A percentile compares a stretch with the other conserved stretches of the same genome.
Conservation (phyloP, 2,888 invertebrate species). For the Enchytraeus crypticus region DNA sequence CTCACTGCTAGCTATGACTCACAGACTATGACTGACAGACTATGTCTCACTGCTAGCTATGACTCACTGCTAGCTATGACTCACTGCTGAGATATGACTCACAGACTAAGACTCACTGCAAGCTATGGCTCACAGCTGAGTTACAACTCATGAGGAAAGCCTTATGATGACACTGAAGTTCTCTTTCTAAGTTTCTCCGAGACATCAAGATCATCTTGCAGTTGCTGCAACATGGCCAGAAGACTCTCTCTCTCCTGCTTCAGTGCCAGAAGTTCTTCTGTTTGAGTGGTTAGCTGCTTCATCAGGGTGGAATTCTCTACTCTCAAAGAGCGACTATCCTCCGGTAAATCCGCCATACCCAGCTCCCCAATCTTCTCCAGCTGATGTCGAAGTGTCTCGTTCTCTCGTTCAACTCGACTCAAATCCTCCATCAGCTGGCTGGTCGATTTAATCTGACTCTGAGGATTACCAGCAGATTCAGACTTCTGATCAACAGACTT, state of each 20-base stretch:
- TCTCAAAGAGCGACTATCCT: not conserved
- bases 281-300: slow-evolving; percentile 5
- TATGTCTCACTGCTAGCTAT: too few relatives aligned
- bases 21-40: too few relatives aligned
- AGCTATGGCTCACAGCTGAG: too few relatives aligned
- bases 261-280: slow-evolving; percentile 10
- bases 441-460: too few relatives aligned
- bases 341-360: not conserved
- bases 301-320: not conserved
- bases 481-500: too few relatives aligned
- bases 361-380: slow-evolving; percentile 22
- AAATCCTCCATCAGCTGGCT: not conserved
- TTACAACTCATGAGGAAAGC: too few relatives aligned
- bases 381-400: slow-evolving; percentile 3
- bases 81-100: too few relatives aligned
- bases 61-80: too few relatives aligned
- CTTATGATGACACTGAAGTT: not conserved
- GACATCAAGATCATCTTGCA: slow-evolving; percentile 17
- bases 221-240: slow-evolving; percentile 15
- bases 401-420: not conserved
- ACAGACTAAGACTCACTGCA: too few relatives aligned
- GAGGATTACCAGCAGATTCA: too few relatives aligned
- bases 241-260: slow-evolving; percentile 19
- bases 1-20: too few relatives aligned
- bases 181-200: not conserved